These are phyloP conservation scores for Alviniconcha marisindica DNA, from an alignment of 1,140 invertebrate genomes.

Conservation along the genomic window DNA sequence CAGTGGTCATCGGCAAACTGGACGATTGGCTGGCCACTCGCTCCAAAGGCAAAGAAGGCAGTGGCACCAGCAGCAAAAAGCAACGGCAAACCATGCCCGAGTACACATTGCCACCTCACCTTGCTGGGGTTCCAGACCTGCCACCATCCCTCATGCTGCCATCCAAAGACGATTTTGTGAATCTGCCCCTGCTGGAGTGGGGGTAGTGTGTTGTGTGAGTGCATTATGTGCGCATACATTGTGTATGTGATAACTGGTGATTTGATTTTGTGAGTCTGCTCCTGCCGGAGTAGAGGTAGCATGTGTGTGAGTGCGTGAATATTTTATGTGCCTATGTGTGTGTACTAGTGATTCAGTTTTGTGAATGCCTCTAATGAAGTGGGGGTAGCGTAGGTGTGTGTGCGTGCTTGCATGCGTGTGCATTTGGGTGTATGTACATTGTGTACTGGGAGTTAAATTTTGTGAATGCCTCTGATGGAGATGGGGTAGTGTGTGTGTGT, in stretches of 20 bases:
- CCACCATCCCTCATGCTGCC: constrained; percentile 60
- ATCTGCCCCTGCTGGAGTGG: constrained; percentile 48
- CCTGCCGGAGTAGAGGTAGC: not conserved
- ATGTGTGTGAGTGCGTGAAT: not conserved
- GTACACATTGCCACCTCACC: constrained; percentile 49
- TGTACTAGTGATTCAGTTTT: not conserved
- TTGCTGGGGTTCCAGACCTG: constrained; percentile 47
- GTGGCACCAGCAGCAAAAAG: not conserved
- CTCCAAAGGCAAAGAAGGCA: constrained; percentile 28
- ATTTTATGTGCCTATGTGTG: not conserved
- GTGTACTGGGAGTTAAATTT: too few species aligned
- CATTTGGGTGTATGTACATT: too few species aligned
- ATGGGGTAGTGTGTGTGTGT: too few species aligned
- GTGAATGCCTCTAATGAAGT: too few species aligned
- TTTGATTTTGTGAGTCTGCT: too few species aligned
- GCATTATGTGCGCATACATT: too few species aligned
- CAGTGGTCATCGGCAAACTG: constrained; percentile 37
- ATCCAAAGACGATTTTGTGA: constrained; percentile 48
- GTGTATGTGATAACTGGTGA: too few species aligned
- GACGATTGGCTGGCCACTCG: constrained; percentile 58
- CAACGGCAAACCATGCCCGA: not conserved
- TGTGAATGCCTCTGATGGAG: too few species aligned
- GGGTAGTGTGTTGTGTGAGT: too few species aligned
- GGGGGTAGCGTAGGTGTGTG: too few species aligned
- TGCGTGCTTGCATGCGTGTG: too few species aligned